Evolutionary conservation across 1,140 invertebrate genomes (phyloP).

Genomic region (Pentalonia nigronervosa): DNA sequence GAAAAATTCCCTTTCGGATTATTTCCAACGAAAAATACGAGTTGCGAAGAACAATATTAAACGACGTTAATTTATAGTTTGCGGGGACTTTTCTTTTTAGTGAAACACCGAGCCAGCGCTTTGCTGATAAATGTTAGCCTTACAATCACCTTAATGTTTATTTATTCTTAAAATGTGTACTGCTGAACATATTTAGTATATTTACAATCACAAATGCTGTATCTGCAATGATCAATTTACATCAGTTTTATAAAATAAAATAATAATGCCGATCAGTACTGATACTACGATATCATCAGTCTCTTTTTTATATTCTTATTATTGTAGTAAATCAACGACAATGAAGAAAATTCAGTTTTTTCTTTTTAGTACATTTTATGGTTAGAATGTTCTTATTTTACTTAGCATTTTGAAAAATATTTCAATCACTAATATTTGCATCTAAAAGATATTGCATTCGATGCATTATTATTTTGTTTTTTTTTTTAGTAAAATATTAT

Average conservation of each 20-base stretch:
- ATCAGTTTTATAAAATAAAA: neutral
- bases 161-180: neutral
- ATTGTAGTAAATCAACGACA: neutral
- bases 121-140: neutral
- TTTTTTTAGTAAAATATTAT: neutral
- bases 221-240: neutral
- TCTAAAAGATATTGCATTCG: neutral
- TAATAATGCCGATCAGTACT: neutral
- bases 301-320: neutral
- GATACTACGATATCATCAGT: neutral
- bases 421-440: neutral
- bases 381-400: neutral
- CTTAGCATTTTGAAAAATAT: neutral
- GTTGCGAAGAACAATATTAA: constrained; percentile 8
- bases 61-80: constrained; percentile 31
- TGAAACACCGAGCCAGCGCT: neutral
- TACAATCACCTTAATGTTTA: neutral
- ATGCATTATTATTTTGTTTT: neutral
- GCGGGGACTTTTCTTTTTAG: neutral
- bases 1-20: neutral
- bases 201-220: neutral
- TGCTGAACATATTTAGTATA: neutral
- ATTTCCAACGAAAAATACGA: neutral
- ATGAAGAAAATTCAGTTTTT: neutral
- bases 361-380: neutral